Conservation (phyloP, 2,797 vertebrate species). For the Rhinatrema bivittatum region DNA sequence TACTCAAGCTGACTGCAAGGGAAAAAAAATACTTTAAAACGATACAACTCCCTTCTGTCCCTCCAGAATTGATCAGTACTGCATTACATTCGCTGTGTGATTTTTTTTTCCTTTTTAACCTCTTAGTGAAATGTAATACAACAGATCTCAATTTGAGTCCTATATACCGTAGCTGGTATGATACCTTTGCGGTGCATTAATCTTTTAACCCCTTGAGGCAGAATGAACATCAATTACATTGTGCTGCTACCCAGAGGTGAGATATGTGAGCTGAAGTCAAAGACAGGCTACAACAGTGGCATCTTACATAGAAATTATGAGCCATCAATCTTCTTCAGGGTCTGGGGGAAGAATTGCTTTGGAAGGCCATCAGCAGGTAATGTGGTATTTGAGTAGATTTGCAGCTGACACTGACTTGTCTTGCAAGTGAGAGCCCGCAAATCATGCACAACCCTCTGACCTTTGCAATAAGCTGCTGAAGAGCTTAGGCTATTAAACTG, state of each 20-base stretch:
- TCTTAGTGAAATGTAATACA: constrained; percentile 26
- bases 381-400: constrained; percentile 33
- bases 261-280: constrained; percentile 48
- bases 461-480: constrained; percentile 4
- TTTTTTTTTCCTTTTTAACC: constrained; percentile 14
- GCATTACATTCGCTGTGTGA: neutral
- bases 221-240: constrained; percentile 46
- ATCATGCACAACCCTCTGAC: constrained; percentile 40
- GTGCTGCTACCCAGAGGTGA: constrained; percentile 42
- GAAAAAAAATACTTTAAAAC: neutral
- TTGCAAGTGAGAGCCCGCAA: constrained; percentile 36
- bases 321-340: constrained; percentile 58
- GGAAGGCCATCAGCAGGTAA: constrained; percentile 45
- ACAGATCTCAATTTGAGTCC: constrained; percentile 5
- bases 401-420: constrained; percentile 26
- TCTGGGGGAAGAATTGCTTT: constrained; percentile 34
- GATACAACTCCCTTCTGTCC: neutral
- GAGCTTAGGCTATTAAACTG: constrained; percentile 12
- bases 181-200: constrained; percentile 27
- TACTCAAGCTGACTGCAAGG: too few relatives aligned
- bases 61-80: neutral
- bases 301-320: constrained; percentile 49
- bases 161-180: constrained; percentile 23
- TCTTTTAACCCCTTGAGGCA: constrained; percentile 49
- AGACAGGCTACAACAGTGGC: constrained; percentile 44